Evolutionary conservation across 2,797 vertebrate species (phyloP).

Genomic region (Notolabrus celidotus): DNA sequence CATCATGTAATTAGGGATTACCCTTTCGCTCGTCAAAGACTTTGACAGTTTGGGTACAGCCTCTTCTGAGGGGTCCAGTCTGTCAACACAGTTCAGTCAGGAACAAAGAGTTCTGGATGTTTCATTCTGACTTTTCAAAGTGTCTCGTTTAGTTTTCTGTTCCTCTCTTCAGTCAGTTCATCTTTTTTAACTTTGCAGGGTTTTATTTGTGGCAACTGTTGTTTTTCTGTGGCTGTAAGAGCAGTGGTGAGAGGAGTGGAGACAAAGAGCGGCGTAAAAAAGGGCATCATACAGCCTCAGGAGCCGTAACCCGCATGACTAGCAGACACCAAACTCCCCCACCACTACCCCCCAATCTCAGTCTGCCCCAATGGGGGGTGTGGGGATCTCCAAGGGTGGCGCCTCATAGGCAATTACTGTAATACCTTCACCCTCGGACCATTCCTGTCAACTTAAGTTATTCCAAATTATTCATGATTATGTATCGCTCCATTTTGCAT

Average conservation of each 20-base stretch:
- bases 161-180: constrained; percentile 17
- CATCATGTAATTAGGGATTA: constrained; percentile 78
- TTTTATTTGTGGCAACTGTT: constrained; percentile 56
- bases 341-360: constrained; percentile 7
- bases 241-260: constrained; percentile 39
- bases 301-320: constrained; percentile 59
- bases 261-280: constrained; percentile 70
- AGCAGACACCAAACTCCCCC: constrained; percentile 30
- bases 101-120: background rate
- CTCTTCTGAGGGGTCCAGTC: constrained; percentile 48
- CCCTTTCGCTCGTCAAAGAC: constrained; percentile 71
- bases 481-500: constrained; percentile 56
- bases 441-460: constrained; percentile 69
- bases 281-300: constrained; percentile 64
- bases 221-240: constrained; percentile 34
- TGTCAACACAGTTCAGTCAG: constrained; percentile 46
- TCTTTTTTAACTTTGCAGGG: constrained; percentile 39
- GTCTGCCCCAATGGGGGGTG: constrained; percentile 42
- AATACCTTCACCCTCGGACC: constrained; percentile 68
- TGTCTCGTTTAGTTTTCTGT: constrained; percentile 17
- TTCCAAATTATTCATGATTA: constrained; percentile 64
- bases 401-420: constrained; percentile 74
- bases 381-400: constrained; percentile 46
- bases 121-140: constrained; percentile 1
- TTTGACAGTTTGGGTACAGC: constrained; percentile 79